Evolutionary conservation across 2,113 vertebrate species (phyloP), one percentile per base, ranked within the genome.

Genomic region (Brienomyrus longianalis): DNA sequence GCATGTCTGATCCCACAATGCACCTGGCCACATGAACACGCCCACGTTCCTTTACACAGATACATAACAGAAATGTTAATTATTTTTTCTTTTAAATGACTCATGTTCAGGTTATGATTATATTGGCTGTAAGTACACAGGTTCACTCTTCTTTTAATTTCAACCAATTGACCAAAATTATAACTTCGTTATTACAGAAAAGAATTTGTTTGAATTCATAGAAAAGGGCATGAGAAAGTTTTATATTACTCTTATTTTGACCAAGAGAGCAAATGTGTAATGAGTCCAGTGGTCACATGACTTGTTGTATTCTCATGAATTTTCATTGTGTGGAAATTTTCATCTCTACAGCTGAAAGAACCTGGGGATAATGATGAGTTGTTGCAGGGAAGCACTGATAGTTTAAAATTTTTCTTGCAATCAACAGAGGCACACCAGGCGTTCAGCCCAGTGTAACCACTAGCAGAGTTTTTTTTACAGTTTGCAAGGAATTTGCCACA

Each of bases 1-100:
- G 89, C 89, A 91, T 92, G 91, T 89, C 59, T 74, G 84, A 52
- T 85, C 54, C 52, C 74, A 62, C n/a, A 47, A 50, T 59, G 52
- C 86, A 21, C 19, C 52, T 39, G 52, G 19, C 77, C 50, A 54
- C 77, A 23, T 85, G 51, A 45, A 85, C 23, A 31, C 13, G 51
- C 80, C 89, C 3, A 39, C 23, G 52, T 56, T 88, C n/a, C 17
- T 52, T 88, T 62, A 59, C 52, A 8, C 86, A 59, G 5, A 59
- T 62, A 62, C 19, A 21, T 15, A 31, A 47, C 35, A 21, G 21
- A 23, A 48, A 45, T 39, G 8, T 19, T 77, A 15, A 0, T 77
- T 27, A 13, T 27, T 13, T 31, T 70, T 31, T 70, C 10, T 13
- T 70, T 31, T 31, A 70, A 70, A 70, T 70, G 62, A 70, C 39